Conservation (phyloP, 2,113 vertebrate species). For the Psephotus haematonotus region DNA sequence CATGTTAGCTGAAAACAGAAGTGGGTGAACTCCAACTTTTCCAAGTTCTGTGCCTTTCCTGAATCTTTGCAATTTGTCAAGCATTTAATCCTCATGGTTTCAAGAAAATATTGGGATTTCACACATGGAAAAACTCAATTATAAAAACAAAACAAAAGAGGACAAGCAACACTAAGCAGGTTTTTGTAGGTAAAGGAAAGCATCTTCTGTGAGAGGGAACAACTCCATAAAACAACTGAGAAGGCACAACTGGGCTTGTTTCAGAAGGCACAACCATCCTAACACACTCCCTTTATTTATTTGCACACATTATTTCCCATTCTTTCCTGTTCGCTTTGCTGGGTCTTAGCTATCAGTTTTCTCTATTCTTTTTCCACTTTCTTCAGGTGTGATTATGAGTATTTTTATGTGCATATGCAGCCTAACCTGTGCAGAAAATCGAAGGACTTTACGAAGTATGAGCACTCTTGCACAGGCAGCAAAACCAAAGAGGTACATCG, state of each 20-base stretch:
- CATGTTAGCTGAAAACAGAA: neutral
- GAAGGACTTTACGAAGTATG: neutral
- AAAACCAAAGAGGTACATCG: neutral
- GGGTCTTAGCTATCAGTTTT: neutral
- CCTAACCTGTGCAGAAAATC: neutral
- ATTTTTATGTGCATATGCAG: neutral
- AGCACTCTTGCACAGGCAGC: neutral
- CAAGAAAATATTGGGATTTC: constrained; percentile 29
- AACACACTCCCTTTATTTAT: neutral
- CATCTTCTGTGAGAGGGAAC: neutral
- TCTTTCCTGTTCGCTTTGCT: neutral
- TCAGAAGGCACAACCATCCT: neutral
- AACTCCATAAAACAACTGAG: neutral
- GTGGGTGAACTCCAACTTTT: neutral
- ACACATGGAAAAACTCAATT: constrained; percentile 35
- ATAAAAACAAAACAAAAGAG: constrained; percentile 21
- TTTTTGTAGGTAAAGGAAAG: constrained; percentile 2
- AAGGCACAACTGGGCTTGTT: neutral
- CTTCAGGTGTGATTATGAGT: neutral
- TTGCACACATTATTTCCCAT: neutral
- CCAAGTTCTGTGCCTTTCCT: neutral
- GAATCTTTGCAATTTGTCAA: neutral
- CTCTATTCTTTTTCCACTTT: neutral
- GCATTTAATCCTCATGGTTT: neutral
- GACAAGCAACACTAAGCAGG: neutral